These are phyloP conservation scores for Sarcophaga bullata DNA, from an alignment of 1,140 invertebrate species.

Conservation along the genomic window DNA sequence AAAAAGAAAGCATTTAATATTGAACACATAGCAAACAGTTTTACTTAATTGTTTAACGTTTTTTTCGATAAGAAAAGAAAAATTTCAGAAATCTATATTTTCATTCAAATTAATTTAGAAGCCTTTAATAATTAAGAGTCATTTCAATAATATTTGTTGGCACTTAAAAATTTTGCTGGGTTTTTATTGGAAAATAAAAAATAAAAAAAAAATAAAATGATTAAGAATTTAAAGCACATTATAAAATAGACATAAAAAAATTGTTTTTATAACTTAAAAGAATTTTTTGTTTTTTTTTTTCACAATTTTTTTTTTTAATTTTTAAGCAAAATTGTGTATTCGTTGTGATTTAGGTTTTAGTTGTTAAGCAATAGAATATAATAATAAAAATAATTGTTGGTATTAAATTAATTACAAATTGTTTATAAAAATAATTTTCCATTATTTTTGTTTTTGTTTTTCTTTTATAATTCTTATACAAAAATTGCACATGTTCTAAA, in stretches of 20 bases:
- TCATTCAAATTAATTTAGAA: too few relatives aligned
- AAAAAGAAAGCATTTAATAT: too few relatives aligned
- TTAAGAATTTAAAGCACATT: background rate
- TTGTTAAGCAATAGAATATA: background rate
- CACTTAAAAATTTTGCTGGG: slow-evolving; percentile 9
- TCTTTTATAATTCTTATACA: background rate
- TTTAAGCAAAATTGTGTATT: background rate
- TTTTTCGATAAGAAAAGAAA: too few relatives aligned
- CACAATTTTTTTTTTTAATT: too few relatives aligned
- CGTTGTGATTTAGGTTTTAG: background rate
- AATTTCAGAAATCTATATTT: too few relatives aligned
- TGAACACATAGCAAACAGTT: too few relatives aligned
- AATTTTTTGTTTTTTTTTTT: too few relatives aligned
- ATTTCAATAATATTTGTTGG: background rate
- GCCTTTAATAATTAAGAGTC: background rate
- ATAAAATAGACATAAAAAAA: background rate
- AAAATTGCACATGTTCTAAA: background rate
- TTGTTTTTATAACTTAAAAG: background rate
- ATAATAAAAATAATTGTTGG: background rate
- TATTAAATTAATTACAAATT: background rate
- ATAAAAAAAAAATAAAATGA: background rate
- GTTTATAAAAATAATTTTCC: background rate
- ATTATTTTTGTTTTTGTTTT: background rate
- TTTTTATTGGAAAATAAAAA: background rate
- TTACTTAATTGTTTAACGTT: too few relatives aligned